phyloP scores from a whole-genome alignment of 1,140 invertebrate species.

The Nasonia vitripennis region DNA sequence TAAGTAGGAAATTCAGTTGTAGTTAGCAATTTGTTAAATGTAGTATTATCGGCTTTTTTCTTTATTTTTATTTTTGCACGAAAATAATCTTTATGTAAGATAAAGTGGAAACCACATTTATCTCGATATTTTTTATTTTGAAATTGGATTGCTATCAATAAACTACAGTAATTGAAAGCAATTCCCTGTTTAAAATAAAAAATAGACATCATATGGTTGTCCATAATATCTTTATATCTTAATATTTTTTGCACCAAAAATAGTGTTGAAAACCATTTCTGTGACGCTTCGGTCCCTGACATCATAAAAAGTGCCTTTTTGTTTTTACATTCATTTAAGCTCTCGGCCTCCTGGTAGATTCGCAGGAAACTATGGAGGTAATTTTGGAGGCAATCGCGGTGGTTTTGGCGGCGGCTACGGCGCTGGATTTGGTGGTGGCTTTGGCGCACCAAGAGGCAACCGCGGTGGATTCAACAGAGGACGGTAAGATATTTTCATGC shows the following conservation, averaged over 20 bases:
- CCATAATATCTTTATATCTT: neutral
- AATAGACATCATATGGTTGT: neutral
- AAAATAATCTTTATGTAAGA: neutral
- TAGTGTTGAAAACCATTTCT: neutral
- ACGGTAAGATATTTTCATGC: conserved; percentile 65
- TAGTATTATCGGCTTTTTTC: neutral
- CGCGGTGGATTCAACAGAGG: conserved; percentile 75
- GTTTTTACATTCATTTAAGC: conserved; percentile 50
- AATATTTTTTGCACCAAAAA: neutral
- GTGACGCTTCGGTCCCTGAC: conserved; percentile 39
- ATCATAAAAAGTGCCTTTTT: conserved; percentile 35
- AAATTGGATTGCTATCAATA: neutral
- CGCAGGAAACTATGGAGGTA: conserved; percentile 47
- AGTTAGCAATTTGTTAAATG: neutral
- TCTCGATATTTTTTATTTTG: neutral
- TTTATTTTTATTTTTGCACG: neutral
- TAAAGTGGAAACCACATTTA: no score
- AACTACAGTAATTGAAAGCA: neutral
- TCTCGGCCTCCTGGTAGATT: conserved; percentile 50
- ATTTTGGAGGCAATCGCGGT: conserved; percentile 68
- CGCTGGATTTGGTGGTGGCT: conserved; percentile 71
- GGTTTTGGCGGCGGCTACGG: conserved; percentile 66
- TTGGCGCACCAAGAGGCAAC: conserved; percentile 68
- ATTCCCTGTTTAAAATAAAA: neutral
- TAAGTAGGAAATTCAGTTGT: neutral